Conservation (phyloP, 2,113 vertebrate species). For the Hiodon tergisus region DNA sequence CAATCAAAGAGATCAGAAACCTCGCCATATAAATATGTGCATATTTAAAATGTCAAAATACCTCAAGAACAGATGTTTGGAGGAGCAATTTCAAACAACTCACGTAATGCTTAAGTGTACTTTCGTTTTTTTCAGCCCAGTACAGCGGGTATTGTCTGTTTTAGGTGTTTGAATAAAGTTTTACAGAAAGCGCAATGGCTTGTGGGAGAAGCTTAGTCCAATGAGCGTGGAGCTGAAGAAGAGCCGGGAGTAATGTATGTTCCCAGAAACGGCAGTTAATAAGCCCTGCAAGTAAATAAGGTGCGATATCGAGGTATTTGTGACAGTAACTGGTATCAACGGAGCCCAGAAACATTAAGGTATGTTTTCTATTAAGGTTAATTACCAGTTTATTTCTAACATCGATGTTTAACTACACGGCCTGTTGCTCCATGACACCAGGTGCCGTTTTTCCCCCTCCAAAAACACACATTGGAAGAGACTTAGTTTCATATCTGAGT, state of each 20-base stretch:
- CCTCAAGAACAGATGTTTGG: not conserved
- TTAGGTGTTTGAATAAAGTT: not conserved
- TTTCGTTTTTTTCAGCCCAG: too few relatives aligned
- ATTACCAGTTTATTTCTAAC: not conserved
- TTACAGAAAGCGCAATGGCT: not conserved
- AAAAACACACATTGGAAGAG: not conserved
- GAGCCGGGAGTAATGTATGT: conserved; percentile 9
- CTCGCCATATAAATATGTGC: too few relatives aligned
- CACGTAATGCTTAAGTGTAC: too few relatives aligned
- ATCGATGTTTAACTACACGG: not conserved
- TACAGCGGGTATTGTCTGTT: too few relatives aligned
- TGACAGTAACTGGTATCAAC: not conserved
- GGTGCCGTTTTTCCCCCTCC: too few relatives aligned
- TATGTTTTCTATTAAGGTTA: not conserved
- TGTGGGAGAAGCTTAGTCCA: conserved; percentile 5
- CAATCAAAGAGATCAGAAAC: too few relatives aligned
- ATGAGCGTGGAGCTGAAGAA: conserved; percentile 3
- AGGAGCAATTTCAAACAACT: too few relatives aligned
- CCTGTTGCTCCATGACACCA: not conserved
- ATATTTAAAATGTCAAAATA: not conserved
- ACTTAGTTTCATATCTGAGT: not conserved
- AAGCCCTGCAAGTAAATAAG: too few relatives aligned
- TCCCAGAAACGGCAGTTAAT: not conserved
- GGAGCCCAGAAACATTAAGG: not conserved
- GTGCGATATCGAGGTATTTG: not conserved